Percentiles rank a stretch among this genome's conserved stretches.
These are phyloP conservation scores for Gallinago jamesoni DNA, from an alignment of 2,113 vertebrate genomes.

Conservation along the genomic window DNA sequence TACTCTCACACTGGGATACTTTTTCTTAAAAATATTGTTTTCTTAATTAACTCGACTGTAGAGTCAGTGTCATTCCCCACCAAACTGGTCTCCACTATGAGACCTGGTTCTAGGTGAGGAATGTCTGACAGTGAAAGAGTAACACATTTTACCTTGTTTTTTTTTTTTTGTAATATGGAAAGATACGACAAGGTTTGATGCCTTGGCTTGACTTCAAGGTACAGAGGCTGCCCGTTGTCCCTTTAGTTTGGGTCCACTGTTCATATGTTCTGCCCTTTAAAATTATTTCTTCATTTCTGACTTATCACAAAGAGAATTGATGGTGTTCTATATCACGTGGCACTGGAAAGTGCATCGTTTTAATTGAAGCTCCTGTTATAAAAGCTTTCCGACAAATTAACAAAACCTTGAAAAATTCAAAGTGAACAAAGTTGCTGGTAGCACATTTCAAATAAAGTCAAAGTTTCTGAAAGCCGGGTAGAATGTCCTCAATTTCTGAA, in stretches of 20 bases:
- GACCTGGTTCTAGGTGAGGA: neutral
- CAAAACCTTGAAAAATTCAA: neutral
- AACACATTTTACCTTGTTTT: neutral
- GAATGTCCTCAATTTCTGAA: neutral
- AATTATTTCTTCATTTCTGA: slow-evolving; percentile 2
- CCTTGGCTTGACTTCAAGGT: neutral
- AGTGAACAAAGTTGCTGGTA: neutral
- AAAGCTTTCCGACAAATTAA: slow-evolving; percentile 43
- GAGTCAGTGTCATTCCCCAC: neutral
- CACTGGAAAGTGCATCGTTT: neutral
- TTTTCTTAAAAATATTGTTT: no score
- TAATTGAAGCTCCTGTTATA: neutral
- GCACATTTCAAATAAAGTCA: neutral
- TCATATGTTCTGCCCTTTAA: neutral
- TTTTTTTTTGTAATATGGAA: neutral
- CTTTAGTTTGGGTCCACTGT: neutral
- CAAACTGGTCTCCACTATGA: neutral
- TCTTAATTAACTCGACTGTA: neutral
- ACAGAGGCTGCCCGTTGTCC: neutral
- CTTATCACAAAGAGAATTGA: neutral
- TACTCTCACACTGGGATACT: neutral
- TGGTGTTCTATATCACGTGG: neutral
- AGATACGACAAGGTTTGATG: neutral
- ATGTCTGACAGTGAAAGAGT: neutral
- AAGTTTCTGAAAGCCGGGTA: neutral